These are phyloP conservation scores for Drosophila dunni DNA, from an alignment of 1,140 invertebrate species.

Conservation along the genomic window DNA sequence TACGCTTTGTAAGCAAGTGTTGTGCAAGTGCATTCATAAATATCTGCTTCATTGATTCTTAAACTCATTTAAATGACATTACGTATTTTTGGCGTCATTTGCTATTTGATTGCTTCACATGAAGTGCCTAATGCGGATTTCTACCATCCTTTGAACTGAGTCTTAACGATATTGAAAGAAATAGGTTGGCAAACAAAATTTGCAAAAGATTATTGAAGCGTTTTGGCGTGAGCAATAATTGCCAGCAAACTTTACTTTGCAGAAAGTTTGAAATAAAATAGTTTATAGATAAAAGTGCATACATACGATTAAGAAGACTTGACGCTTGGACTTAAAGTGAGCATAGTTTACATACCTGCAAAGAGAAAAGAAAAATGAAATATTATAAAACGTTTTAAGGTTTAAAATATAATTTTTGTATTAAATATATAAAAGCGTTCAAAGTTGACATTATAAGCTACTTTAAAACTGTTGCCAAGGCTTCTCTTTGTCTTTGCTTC, in stretches of 20 bases:
- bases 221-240: background rate
- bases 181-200: background rate
- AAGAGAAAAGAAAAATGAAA: constrained; percentile 22
- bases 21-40: constrained; percentile 48
- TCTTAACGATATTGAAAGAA: background rate
- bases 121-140: constrained; percentile 11
- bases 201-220: background rate
- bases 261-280: background rate
- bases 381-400: background rate
- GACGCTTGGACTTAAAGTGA: background rate
- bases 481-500: constrained; percentile 19
- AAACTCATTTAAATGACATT: constrained; percentile 40
- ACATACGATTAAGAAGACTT: background rate
- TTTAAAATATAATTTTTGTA: background rate
- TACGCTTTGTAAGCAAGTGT: constrained; percentile 37
- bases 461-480: background rate
- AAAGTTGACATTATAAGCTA: background rate
- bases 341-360: constrained; percentile 62
- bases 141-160: background rate
- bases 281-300: background rate
- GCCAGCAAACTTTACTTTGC: constrained; percentile 6
- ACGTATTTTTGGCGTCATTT: constrained; percentile 12
- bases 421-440: background rate
- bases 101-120: constrained; percentile 17
- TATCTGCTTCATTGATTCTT: constrained; percentile 50